Percentiles rank a stretch among this genome's conserved stretches.
Conservation (phyloP, 2,888 invertebrate genomes). For the Lycocerus yunnanus region DNA sequence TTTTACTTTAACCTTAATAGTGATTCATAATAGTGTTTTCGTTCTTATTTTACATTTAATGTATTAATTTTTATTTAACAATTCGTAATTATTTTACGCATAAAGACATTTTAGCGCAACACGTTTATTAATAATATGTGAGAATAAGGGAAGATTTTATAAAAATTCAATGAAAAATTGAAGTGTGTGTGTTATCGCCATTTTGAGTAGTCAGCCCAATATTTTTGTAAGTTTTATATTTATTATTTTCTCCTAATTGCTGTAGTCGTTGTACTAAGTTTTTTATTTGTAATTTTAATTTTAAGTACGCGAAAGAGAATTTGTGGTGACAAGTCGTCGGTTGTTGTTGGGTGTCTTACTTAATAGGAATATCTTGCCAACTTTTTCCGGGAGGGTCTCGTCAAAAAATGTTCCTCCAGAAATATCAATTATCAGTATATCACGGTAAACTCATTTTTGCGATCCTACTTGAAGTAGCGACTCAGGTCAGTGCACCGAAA, state of each 20-base stretch:
- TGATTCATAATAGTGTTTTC: constrained; percentile 29
- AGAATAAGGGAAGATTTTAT: neutral
- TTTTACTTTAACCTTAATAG: constrained; percentile 24
- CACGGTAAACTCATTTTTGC: neutral
- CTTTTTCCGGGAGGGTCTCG: constrained; percentile 1
- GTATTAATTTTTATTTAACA: constrained; percentile 1
- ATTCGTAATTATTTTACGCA: constrained; percentile 2
- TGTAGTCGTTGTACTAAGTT: neutral
- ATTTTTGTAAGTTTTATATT: constrained; percentile 26
- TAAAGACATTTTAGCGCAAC: neutral
- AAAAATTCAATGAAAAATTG: constrained; percentile 20
- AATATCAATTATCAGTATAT: neutral
- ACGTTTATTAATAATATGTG: constrained; percentile 10
- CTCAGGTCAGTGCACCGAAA: neutral
- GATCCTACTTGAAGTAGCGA: neutral
- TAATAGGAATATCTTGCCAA: neutral
- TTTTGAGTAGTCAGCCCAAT: constrained; percentile 29
- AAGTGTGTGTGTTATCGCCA: constrained; percentile 27
- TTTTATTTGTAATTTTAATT: neutral
- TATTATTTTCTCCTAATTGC: neutral
- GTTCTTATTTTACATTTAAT: constrained; percentile 13
- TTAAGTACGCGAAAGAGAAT: neutral
- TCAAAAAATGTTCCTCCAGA: neutral
- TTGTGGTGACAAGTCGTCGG: neutral
- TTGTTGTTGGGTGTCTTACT: neutral